Evolutionary conservation across 2,797 vertebrate species (phyloP), one percentile per base, ranked within the genome.

Genomic region (Hybognathus amarus): DNA sequence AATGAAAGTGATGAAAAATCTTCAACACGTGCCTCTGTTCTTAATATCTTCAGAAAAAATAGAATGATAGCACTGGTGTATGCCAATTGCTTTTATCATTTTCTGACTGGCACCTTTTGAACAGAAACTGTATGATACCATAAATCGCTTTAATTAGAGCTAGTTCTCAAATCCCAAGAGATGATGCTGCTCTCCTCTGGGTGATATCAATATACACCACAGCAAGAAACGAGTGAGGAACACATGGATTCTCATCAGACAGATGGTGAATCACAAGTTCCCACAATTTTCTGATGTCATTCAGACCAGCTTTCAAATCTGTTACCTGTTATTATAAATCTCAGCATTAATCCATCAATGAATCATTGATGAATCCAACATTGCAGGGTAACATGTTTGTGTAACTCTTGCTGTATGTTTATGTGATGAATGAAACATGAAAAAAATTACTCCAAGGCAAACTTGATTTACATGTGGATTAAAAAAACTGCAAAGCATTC

Each of bases 101-200:
- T 75, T 74, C 76, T 83, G 74, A 81, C 77, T 81, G 81, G 40
- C 81, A 87, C 42, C 61, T 63, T 52, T 33, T 36, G 78, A 76
- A 77, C 78, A 79, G 69, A 45, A 13, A 45, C n/a, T 52, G 52
- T 52, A 38, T 50, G 76, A 79, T 76, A 82, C 83, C 77, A 80
- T 79, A 77, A 84, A 63, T 77, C 50, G 52, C 67, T 78, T 73
- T 66, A 84, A 84, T 84, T 59, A 80, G 45, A 54, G 77, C 30
- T 24, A 11, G 27, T 71, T 82, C 75, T 77, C 76, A 82, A 40
- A 68, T 85, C 87, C 70, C 87, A 71, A 67, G 87, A 77, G 84
- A 30, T 61, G 50, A 56, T 11, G 50, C 63, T 75, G 52, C 33
- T 85, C 30, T 84, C 68, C 79, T 87, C 61, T 52, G 68, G 74